Evolutionary conservation across 2,797 vertebrate genomes (phyloP).

Genomic region (Podarcis lilfordi): DNA sequence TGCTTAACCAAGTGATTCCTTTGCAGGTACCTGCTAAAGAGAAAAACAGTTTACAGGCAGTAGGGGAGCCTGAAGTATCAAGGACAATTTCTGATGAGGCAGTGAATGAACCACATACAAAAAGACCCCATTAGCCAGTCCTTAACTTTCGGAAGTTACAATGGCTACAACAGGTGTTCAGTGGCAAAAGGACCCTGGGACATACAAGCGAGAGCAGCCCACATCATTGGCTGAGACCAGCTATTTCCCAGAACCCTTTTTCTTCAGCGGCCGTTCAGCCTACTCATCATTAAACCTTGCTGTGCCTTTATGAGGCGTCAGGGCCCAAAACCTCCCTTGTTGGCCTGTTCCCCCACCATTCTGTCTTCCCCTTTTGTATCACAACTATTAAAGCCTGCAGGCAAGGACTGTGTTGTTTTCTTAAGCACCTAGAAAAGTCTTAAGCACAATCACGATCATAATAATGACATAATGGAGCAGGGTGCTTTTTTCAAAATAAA

Average conservation of each 20-base stretch:
- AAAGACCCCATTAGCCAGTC: no score
- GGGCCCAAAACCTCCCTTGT: neutral
- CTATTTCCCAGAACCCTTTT: neutral
- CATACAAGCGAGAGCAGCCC: no score
- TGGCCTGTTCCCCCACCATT: neutral
- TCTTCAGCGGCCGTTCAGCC: neutral
- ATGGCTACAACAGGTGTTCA: no score
- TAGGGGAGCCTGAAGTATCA: no score
- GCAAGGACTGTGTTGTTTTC: neutral
- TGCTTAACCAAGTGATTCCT: no score
- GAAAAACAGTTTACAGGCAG: no score
- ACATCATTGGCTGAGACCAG: neutral
- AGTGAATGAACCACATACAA: no score
- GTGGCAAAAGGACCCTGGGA: no score
- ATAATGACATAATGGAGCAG: constrained; percentile 35
- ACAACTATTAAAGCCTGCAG: neutral
- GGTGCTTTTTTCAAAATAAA: neutral
- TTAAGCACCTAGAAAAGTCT: neutral
- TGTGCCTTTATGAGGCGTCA: neutral
- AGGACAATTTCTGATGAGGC: no score
- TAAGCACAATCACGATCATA: neutral
- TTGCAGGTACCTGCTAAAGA: no score
- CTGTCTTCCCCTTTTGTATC: neutral
- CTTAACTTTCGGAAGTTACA: no score
- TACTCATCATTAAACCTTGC: neutral